These are phyloP conservation scores for Myotis davidii DNA, from an alignment of 2,113 vertebrate genomes.

Conservation along the genomic window DNA sequence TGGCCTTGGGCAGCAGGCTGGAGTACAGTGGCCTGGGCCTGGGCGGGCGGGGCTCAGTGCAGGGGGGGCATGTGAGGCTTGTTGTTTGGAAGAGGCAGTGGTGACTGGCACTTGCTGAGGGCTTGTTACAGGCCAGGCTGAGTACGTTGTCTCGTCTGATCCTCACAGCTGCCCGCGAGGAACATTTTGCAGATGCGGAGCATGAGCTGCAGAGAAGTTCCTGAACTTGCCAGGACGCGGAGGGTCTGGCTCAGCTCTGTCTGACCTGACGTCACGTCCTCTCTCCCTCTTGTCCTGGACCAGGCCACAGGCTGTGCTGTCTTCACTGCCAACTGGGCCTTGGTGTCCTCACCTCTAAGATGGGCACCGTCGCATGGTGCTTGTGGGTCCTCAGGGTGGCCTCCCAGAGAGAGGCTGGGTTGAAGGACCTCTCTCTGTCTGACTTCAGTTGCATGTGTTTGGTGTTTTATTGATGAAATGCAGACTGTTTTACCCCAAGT, in stretches of 20 bases:
- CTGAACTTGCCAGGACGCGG: neutral
- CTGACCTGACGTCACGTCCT: neutral
- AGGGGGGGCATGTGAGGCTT: accelerated
- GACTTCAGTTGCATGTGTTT: neutral
- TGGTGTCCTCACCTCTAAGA: neutral
- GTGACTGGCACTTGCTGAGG: neutral
- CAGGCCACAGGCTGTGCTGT: neutral
- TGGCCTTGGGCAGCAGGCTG: neutral
- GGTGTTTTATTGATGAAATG: neutral
- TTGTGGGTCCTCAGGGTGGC: neutral
- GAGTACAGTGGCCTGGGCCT: accelerated
- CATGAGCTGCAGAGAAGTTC: neutral
- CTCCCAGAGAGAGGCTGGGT: neutral
- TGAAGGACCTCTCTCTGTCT: neutral
- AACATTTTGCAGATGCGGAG: neutral
- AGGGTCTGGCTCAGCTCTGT: neutral
- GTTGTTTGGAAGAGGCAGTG: neutral
- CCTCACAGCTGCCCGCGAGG: neutral
- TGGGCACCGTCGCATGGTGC: neutral
- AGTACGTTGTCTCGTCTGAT: neutral
- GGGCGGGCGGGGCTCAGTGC: neutral
- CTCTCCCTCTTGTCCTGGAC: neutral
- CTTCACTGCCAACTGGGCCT: neutral
- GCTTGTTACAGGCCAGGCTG: accelerated
- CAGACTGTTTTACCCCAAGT: neutral